A percentile compares a stretch with the other conserved stretches of the same genome.
Evolutionary conservation across 2,797 vertebrate genomes (phyloP).

Genomic region (Phataginus tetradactyla): DNA sequence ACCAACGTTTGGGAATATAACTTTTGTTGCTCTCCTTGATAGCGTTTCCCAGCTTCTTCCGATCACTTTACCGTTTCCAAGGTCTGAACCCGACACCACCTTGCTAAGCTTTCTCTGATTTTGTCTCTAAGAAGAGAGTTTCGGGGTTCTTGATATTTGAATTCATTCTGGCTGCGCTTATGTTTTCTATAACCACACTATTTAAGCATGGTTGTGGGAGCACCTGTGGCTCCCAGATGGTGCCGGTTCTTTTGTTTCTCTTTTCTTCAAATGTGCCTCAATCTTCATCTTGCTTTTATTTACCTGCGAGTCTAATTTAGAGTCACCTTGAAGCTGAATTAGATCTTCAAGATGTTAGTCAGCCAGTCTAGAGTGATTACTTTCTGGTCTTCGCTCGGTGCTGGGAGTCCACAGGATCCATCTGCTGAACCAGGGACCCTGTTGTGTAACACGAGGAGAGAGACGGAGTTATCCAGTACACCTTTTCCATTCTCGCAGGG

Average conservation of each 20-base stretch:
- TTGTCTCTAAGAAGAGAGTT: background rate
- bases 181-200: background rate
- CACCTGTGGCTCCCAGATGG: background rate
- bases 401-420: background rate
- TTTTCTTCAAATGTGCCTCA: background rate
- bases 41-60: background rate
- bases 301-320: background rate
- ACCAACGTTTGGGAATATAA: background rate
- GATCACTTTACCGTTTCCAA: background rate
- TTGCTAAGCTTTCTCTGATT: background rate
- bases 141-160: background rate
- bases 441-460: background rate
- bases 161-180: background rate
- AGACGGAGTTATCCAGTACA: background rate
- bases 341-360: background rate
- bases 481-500: background rate
- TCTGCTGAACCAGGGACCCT: background rate
- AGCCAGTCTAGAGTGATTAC: background rate
- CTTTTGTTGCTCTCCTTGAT: background rate
- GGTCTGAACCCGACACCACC: background rate
- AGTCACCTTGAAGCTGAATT: background rate
- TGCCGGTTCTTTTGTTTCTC: background rate
- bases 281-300: constrained; percentile 41
- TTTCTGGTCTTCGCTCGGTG: background rate
- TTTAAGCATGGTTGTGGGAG: background rate